These are phyloP conservation scores for Tricholaema leucomelas DNA, from an alignment of 2,113 vertebrate genomes.

Conservation along the genomic window DNA sequence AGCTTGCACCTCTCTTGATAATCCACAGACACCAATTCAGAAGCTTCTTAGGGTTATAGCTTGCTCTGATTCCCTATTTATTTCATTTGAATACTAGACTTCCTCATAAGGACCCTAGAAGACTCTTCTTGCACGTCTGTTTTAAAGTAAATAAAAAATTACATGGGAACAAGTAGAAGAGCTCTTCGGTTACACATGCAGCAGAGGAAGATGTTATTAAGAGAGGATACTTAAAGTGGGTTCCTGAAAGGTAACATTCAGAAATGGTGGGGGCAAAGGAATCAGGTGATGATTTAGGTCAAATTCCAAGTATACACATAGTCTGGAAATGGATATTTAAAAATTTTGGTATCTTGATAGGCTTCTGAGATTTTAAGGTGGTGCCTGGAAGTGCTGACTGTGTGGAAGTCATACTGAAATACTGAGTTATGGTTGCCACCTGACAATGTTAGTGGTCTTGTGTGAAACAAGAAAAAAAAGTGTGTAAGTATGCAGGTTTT, in stretches of 20 bases:
- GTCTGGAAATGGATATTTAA: neutral
- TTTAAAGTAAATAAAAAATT: neutral
- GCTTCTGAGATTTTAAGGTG: neutral
- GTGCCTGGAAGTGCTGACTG: neutral
- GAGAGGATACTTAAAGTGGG: neutral
- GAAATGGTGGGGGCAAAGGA: neutral
- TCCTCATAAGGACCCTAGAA: neutral
- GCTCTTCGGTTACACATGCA: neutral
- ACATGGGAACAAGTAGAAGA: neutral
- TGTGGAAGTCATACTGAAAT: neutral
- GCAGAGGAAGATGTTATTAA: neutral
- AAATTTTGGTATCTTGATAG: neutral
- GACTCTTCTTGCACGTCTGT: neutral
- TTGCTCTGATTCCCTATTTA: neutral
- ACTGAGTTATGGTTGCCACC: neutral
- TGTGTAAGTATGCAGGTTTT: neutral
- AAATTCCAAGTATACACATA: neutral
- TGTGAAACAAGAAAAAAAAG: neutral
- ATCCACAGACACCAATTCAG: neutral
- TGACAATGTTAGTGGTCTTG: neutral
- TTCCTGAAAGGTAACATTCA: neutral
- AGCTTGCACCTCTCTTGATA: neutral
- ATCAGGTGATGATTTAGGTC: neutral
- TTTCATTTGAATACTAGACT: neutral
- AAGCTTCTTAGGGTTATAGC: neutral